Evolutionary conservation across 1,140 invertebrate species (phyloP), one percentile per base, ranked within the genome.

Genomic region (Sitobion miscanthi): DNA sequence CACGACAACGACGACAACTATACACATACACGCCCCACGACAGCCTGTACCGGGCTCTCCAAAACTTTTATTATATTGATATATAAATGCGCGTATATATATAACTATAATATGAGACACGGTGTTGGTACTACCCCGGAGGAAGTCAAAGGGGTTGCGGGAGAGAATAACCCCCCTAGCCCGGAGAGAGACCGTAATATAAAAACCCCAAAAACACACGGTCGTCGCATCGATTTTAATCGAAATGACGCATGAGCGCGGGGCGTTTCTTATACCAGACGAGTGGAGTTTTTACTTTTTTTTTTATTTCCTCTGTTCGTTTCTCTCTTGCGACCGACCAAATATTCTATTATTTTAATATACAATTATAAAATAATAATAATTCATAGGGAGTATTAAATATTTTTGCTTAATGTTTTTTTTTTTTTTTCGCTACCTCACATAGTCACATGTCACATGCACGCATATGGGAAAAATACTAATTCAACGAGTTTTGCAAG

Each of bases 31-130:
- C 83, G 23, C 83, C 42, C 62, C 62, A n/a, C 23, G 14, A n/a
- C 62, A 77, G 62, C 62, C 62, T n/a, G 62, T 30, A 17, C n/a
- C 4, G n/a, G 30, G 62, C 17, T 77, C 62, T 77, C 5, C 30
- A 77, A n/a, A 77, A 77, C 62, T n/a, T n/a, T 77, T n/a, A 77
- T 77, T 77, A n/a, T 77, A 77, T 77, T 77, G 30, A 77, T 77
- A 35, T 77, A 77, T 77, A 77, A 77, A 77, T 77, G 9, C 62
- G 30, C 17, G 17, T 52, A 2, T 20, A 52, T n/a, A 69, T n/a
- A 57, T 30, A 62, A 62, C 57, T 62, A 25, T 62, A 62, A n/a
- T 30, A 69, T 11, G 62, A 77, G n/a, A 20, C 14, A 77, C 62
- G 62, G n/a, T n/a, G 62, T 42, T n/a, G 62, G 14, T 77, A 77